Evolutionary conservation across 2,888 invertebrate species (phyloP).

Genomic region (Drosophila subquinaria): DNA sequence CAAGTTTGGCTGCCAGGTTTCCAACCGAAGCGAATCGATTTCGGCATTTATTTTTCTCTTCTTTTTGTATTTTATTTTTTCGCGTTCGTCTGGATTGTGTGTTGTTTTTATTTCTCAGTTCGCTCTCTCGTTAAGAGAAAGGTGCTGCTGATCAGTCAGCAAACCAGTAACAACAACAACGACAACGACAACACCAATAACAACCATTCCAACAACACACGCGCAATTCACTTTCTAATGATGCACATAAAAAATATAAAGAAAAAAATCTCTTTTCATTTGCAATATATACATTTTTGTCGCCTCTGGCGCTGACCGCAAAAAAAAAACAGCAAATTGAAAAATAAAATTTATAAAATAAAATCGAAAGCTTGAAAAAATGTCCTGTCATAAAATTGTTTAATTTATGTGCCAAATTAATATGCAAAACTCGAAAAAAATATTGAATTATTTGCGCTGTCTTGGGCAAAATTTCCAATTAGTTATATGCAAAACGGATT

Average conservation of each 20-base stretch:
- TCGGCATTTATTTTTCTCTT: slow-evolving; percentile 56
- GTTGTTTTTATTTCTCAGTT: slow-evolving; percentile 26
- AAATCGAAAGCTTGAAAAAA: slow-evolving; percentile 23
- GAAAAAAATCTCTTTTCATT: slow-evolving; percentile 38
- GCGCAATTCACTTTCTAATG: slow-evolving; percentile 67
- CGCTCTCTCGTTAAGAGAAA: slow-evolving; percentile 61
- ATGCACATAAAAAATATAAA: slow-evolving; percentile 56
- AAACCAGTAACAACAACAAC: slow-evolving; percentile 59
- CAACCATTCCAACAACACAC: slow-evolving; percentile 50
- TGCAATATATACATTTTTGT: slow-evolving; percentile 41
- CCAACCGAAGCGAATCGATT: slow-evolving; percentile 59
- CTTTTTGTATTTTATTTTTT: slow-evolving; percentile 15
- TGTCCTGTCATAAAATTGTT: slow-evolving; percentile 68
- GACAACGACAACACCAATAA: slow-evolving; percentile 30
- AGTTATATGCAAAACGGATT: slow-evolving; percentile 13
- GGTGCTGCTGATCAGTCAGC: slow-evolving; percentile 60
- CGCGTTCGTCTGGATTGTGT: slow-evolving; percentile 30
- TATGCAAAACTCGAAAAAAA: slow-evolving; percentile 38
- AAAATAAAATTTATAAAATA: slow-evolving; percentile 10
- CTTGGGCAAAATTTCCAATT: slow-evolving; percentile 30
- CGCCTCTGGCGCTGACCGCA: slow-evolving; percentile 50
- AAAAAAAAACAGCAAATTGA: slow-evolving; percentile 8
- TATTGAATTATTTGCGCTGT: slow-evolving; percentile 41
- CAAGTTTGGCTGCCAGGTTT: slow-evolving; percentile 42
- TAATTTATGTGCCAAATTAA: slow-evolving; percentile 63